Evolutionary conservation across 2,113 vertebrate species (phyloP).

Genomic region (Planiliza haematocheilus): DNA sequence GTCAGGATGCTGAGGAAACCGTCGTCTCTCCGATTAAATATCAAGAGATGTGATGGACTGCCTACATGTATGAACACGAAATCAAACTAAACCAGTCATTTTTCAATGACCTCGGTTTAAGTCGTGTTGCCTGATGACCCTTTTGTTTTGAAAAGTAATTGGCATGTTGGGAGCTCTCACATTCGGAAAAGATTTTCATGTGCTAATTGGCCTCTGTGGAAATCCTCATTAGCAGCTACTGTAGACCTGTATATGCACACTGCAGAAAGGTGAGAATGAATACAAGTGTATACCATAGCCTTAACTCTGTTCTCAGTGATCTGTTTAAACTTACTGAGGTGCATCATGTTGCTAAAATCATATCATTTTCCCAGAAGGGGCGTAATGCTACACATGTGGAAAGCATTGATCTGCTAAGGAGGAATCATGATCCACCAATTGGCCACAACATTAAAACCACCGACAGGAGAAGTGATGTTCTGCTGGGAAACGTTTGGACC

Average conservation of each 20-base stretch:
- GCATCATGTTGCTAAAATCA: background rate
- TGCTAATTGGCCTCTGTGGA: constrained; percentile 48
- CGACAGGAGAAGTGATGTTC: no score
- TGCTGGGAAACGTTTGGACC: no score
- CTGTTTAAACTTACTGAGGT: constrained; percentile 14
- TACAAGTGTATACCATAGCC: background rate
- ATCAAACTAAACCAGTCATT: background rate
- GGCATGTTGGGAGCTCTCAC: constrained; percentile 5
- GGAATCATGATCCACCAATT: no score
- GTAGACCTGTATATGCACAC: constrained; percentile 1
- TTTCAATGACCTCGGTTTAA: constrained; percentile 9
- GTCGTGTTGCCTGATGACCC: background rate
- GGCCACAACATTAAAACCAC: no score
- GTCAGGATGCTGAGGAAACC: background rate
- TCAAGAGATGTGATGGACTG: background rate
- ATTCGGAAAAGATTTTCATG: constrained; percentile 4
- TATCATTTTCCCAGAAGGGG: no score
- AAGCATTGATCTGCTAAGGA: no score
- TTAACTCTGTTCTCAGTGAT: constrained; percentile 13
- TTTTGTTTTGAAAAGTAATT: constrained; percentile 14
- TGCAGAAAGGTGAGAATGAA: constrained; percentile 24
- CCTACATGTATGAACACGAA: constrained; percentile 1
- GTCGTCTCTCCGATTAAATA: no score
- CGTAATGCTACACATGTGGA: no score
- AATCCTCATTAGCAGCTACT: background rate